A percentile compares a stretch with the other conserved stretches of the same genome.
phyloP scores from a whole-genome alignment of 1,140 invertebrate genomes.

The Hyposmocoma kahamanoa region DNA sequence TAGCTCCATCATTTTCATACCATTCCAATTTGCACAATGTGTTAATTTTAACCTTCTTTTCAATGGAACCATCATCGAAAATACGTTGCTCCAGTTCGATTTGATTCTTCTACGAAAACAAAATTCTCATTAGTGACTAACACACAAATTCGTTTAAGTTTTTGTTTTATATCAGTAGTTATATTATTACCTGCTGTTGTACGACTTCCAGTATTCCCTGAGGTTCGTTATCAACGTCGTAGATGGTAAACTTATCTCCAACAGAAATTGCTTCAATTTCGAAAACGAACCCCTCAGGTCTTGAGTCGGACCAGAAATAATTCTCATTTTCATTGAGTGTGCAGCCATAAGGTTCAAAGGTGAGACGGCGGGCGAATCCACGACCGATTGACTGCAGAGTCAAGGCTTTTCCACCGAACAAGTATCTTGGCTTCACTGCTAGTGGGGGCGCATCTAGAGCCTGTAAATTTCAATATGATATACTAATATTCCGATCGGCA shows the following conservation, averaged over 20 bases:
- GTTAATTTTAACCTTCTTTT: slow-evolving; percentile 78
- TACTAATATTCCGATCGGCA: slow-evolving; percentile 4
- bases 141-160: too few relatives aligned
- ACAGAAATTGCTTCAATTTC: slow-evolving; percentile 80
- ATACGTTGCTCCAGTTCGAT: slow-evolving; percentile 64
- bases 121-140: slow-evolving; percentile 1
- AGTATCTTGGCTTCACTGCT: slow-evolving; percentile 67
- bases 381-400: slow-evolving; percentile 81
- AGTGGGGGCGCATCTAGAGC: slow-evolving; percentile 51
- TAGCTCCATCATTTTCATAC: slow-evolving; percentile 76
- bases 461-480: slow-evolving; percentile 45
- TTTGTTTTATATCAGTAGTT: slow-evolving; percentile 4
- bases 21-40: slow-evolving; percentile 80
- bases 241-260: slow-evolving; percentile 82
- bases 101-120: slow-evolving; percentile 61
- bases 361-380: slow-evolving; percentile 83
- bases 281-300: slow-evolving; percentile 82
- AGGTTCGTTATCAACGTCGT: slow-evolving; percentile 76
- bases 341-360: slow-evolving; percentile 78
- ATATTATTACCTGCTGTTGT: slow-evolving; percentile 74
- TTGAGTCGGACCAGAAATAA: slow-evolving; percentile 86
- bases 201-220: slow-evolving; percentile 78
- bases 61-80: slow-evolving; percentile 68
- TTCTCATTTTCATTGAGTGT: slow-evolving; percentile 80
- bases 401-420: slow-evolving; percentile 78